These are phyloP conservation scores for Oeneis ivallda DNA, from an alignment of 2,888 invertebrate species.

Conservation along the genomic window DNA sequence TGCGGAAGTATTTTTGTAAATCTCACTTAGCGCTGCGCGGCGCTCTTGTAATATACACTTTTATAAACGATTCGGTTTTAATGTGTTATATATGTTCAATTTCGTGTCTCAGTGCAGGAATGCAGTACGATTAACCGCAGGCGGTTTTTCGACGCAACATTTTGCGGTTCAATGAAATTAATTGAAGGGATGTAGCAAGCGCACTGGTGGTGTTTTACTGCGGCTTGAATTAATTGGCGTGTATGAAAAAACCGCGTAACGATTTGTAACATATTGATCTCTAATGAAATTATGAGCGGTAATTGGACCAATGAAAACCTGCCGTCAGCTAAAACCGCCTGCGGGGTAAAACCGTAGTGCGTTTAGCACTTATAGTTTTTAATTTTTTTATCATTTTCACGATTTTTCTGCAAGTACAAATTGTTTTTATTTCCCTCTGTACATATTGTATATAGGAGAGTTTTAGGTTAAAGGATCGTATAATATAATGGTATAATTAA, in stretches of 20 bases:
- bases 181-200: background rate
- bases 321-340: background rate
- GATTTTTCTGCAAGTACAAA: slow-evolving; percentile 82
- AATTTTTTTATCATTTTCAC: slow-evolving; percentile 59
- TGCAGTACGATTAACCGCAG: background rate
- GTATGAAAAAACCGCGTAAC: background rate
- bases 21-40: slow-evolving; percentile 50
- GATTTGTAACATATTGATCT: slow-evolving; percentile 1
- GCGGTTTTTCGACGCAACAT: background rate
- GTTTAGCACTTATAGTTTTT: background rate
- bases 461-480: slow-evolving; percentile 64
- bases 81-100: slow-evolving; percentile 66
- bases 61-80: slow-evolving; percentile 42
- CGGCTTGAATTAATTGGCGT: background rate
- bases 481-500: slow-evolving; percentile 60
- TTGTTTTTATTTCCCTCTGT: slow-evolving; percentile 81
- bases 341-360: background rate
- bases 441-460: slow-evolving; percentile 80
- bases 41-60: slow-evolving; percentile 59
- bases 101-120: slow-evolving; percentile 52
- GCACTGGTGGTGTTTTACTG: background rate
- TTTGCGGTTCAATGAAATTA: background rate
- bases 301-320: too few species aligned
- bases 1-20: slow-evolving; percentile 65
- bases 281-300: background rate